Conservation (phyloP, 92 coral and sea anemone species). For the Palythoa heliodiscus region DNA sequence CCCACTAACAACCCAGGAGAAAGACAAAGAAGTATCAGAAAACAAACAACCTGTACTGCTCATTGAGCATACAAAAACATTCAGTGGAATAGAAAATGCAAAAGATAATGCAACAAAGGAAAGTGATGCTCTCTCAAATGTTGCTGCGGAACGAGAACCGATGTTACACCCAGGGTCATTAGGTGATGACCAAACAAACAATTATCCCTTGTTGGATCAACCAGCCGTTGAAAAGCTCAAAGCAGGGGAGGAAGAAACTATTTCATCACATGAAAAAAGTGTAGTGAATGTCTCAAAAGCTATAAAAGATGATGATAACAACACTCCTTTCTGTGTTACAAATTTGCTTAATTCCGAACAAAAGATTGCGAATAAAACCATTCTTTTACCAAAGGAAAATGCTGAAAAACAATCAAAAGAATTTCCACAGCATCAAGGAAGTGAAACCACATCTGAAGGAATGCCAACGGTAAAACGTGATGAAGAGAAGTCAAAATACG, state of each 20-base stretch:
- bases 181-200: neutral
- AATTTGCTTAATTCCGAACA: neutral
- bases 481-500: constrained; percentile 8
- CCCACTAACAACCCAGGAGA: constrained; percentile 1
- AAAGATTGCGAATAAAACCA: neutral
- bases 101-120: neutral
- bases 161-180: neutral
- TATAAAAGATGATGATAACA: neutral
- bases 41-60: neutral
- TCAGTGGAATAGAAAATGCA: neutral
- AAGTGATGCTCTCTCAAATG: neutral
- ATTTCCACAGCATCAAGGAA: neutral
- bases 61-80: too few relatives aligned
- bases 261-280: constrained; percentile 1
- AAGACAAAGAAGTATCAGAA: neutral
- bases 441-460: constrained; percentile 11
- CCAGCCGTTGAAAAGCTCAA: neutral
- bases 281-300: neutral
- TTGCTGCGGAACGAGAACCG: neutral
- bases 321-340: neutral
- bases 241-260: neutral
- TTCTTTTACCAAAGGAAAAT: neutral
- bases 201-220: neutral
- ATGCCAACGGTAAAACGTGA: neutral
- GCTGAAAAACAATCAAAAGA: neutral